Conservation (phyloP, 2,888 invertebrate genomes). For the Cataglyphis cursor region DNA sequence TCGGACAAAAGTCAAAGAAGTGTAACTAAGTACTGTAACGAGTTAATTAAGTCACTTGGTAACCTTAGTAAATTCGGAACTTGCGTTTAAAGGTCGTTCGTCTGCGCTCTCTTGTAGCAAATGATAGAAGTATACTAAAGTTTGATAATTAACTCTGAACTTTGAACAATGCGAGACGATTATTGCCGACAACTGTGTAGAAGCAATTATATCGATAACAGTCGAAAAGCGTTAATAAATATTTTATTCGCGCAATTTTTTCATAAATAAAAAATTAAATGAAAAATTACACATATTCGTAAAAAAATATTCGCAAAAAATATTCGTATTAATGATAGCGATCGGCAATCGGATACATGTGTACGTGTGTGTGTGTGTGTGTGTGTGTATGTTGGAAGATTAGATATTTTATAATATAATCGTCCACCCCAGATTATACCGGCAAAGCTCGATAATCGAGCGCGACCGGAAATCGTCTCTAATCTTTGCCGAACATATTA, state of each 20-base stretch:
- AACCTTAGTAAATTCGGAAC: conserved; percentile 57
- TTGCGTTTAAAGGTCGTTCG: conserved; percentile 52
- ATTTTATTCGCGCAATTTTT: not conserved
- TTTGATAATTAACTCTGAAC: conserved; percentile 69
- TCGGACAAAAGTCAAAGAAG: conserved; percentile 35
- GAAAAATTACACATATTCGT: not conserved
- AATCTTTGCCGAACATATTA: conserved; percentile 10
- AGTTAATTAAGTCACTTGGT: conserved; percentile 55
- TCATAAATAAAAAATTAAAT: not conserved
- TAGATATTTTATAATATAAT: not conserved
- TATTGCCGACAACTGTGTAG: conserved; percentile 30
- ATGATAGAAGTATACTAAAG: conserved; percentile 56
- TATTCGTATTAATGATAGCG: not conserved
- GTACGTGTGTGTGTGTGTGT: too few relatives aligned
- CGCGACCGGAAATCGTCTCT: not conserved
- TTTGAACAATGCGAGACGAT: conserved; percentile 63
- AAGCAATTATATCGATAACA: conserved; percentile 46
- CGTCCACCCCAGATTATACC: not conserved
- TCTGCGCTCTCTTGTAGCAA: conserved; percentile 46
- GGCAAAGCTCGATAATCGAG: not conserved
- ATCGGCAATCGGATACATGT: not conserved
- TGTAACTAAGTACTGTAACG: conserved; percentile 49
- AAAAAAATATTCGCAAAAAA: not conserved
- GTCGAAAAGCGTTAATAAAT: not conserved
- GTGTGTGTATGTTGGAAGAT: too few relatives aligned